Conservation (phyloP, 2,113 vertebrate genomes). For the Arenaria interpres region DNA sequence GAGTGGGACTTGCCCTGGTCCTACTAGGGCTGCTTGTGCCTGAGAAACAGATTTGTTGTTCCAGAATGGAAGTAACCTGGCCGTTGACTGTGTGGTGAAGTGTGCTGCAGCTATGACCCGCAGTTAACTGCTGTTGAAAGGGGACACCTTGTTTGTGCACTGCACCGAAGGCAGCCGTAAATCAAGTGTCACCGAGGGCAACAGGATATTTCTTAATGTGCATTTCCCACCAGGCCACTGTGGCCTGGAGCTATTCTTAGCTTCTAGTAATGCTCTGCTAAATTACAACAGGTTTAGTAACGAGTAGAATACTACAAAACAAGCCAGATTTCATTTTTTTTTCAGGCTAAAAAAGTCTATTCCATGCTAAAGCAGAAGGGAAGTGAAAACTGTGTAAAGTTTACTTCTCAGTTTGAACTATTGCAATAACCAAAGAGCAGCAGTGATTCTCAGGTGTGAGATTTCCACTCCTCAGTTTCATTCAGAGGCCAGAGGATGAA, state of each 20-base stretch:
- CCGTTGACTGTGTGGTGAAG: neutral
- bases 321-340: neutral
- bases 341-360: neutral
- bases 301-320: neutral
- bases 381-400: neutral
- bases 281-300: neutral
- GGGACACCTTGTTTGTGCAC: neutral
- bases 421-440: neutral
- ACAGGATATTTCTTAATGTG: neutral
- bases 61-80: neutral
- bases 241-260: neutral
- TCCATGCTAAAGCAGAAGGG: neutral
- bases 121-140: neutral
- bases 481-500: neutral
- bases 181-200: neutral
- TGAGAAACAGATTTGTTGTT: neutral
- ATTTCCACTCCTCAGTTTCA: neutral
- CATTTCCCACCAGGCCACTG: neutral
- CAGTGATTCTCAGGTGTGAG: neutral
- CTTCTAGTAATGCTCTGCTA: neutral
- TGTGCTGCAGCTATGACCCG: neutral
- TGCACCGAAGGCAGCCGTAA: neutral
- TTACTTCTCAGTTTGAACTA: neutral
- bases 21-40: neutral
- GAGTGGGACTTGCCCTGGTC: neutral